Evolutionary conservation across 2,888 invertebrate species (phyloP).

Genomic region (Conistra vaccinii): DNA sequence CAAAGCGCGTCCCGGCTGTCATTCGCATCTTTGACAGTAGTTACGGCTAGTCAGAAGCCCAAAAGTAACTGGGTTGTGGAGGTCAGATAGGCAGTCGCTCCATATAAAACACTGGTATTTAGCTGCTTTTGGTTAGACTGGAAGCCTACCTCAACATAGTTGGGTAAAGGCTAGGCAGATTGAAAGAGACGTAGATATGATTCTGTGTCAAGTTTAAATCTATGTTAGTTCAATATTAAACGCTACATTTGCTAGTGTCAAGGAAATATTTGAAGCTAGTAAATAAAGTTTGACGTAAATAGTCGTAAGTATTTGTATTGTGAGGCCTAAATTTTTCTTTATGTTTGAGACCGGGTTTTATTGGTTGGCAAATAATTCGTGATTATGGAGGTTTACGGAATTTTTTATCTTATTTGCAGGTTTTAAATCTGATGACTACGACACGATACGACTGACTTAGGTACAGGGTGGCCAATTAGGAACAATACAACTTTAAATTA

Average conservation of each 20-base stretch:
- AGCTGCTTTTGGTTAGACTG: too few relatives aligned
- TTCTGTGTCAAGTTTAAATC: conserved; percentile 26
- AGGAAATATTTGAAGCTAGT: conserved; percentile 23
- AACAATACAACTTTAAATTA: too few relatives aligned
- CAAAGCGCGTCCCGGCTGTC: neutral
- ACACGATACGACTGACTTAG: too few relatives aligned
- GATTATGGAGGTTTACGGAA: too few relatives aligned
- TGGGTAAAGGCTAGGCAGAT: neutral
- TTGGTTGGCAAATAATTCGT: neutral
- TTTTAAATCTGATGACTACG: too few relatives aligned
- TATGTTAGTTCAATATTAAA: conserved; percentile 35
- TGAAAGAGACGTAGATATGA: neutral
- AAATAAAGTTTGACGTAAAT: neutral
- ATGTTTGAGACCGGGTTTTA: neutral
- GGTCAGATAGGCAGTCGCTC: neutral
- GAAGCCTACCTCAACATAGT: neutral
- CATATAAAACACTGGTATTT: neutral
- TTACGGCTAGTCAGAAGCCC: neutral
- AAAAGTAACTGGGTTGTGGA: too few relatives aligned
- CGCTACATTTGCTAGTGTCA: conserved; percentile 26
- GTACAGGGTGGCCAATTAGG: too few relatives aligned
- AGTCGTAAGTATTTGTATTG: conserved; percentile 10
- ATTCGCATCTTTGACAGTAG: neutral
- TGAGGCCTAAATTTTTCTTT: conserved; percentile 29
- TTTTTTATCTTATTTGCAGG: too few relatives aligned